phyloP scores from a whole-genome alignment of 2,888 invertebrate species.

The Lepas anatifera region DNA sequence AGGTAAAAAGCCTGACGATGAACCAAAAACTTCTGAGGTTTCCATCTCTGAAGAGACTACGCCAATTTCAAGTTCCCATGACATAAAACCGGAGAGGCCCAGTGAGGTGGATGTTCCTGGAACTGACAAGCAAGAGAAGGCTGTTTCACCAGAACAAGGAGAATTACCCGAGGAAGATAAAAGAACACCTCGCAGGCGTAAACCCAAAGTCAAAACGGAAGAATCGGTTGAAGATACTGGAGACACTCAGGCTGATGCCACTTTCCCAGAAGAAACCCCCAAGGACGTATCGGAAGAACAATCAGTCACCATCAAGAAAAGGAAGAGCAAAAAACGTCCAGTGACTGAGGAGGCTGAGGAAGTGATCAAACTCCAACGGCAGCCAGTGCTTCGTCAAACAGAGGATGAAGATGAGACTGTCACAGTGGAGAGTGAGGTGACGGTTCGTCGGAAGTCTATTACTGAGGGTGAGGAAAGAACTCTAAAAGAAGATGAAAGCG shows the following conservation, averaged over 20 bases:
- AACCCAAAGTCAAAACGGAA: background rate
- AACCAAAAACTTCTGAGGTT: no score
- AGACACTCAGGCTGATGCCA: background rate
- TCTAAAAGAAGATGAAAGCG: background rate
- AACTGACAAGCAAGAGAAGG: background rate
- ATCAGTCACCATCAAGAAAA: background rate
- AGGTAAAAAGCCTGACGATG: background rate
- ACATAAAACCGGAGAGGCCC: no score
- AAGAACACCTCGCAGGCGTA: background rate
- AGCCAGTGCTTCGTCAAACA: background rate
- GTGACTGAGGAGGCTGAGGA: background rate
- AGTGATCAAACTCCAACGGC: background rate
- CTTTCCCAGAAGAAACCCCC: background rate
- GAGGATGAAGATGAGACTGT: background rate
- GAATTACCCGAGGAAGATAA: background rate
- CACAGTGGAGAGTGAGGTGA: background rate
- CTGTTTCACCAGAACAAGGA: no score
- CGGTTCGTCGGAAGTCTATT: background rate
- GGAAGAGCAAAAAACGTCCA: background rate
- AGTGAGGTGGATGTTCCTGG: background rate
- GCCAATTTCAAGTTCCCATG: no score
- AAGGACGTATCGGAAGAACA: background rate
- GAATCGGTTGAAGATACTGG: background rate
- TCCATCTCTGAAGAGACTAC: no score
- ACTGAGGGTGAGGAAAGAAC: background rate